These are phyloP conservation scores for Pandion haliaetus DNA, from an alignment of 2,113 vertebrate species.

Conservation along the genomic window DNA sequence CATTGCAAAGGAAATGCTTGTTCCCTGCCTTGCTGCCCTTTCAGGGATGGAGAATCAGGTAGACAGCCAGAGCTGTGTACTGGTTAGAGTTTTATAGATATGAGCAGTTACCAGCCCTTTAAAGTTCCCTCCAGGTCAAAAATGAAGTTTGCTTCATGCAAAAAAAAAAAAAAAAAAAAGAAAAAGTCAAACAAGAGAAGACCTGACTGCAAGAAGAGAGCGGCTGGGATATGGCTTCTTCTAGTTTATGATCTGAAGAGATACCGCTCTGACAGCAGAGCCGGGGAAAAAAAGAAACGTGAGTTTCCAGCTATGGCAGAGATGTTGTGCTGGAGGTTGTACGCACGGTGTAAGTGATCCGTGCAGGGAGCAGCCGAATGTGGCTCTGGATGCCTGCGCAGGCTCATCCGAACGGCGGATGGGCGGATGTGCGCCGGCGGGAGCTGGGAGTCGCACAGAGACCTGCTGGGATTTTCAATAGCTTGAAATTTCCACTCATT, in stretches of 20 bases:
- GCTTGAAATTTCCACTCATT: not conserved
- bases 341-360: fast-evolving
- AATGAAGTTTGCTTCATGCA: not conserved
- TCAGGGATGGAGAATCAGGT: not conserved
- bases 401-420: not conserved
- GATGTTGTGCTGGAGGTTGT: not conserved
- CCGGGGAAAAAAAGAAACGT: not conserved
- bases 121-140: not conserved
- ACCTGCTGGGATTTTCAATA: not conserved
- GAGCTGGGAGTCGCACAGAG: not conserved
- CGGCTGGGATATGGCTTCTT: fast-evolving
- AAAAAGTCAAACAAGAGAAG: not conserved
- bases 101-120: not conserved
- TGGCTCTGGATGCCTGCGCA: not conserved
- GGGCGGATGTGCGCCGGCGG: fast-evolving
- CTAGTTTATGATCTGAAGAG: not conserved
- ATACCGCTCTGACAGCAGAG: not conserved
- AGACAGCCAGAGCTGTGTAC: fast-evolving
- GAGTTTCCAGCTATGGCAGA: not conserved
- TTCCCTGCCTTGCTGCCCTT: not conserved
- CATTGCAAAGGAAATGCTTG: not conserved
- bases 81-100: not conserved
- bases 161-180: too few relatives aligned
- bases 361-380: not conserved
- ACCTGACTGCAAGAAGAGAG: not conserved